Base-by-base conservation (phyloP, 2,888 invertebrate species). In the Hypomecis atomaria region DNA sequence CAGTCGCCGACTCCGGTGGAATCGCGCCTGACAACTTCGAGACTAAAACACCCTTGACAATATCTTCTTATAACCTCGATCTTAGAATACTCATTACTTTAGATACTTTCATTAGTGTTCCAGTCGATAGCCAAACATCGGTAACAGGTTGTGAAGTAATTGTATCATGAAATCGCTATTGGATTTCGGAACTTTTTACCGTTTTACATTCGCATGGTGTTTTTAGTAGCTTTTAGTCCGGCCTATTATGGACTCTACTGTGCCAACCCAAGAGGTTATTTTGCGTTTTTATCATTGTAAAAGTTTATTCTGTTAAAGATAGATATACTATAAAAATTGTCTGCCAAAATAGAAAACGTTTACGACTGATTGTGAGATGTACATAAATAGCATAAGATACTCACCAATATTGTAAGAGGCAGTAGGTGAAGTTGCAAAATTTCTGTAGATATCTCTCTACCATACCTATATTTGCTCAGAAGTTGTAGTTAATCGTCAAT, bases 401-500 rank as follows among this genome's bases (percentile, higher is more conserved):
- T 90, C 88, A 88, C 86, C 87, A 82, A 83, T 87, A 85, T 80
- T 84, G 73, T 87, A 88, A 88, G 85, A 80, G 78, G 81, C 78
- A 80, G 83, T 81, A 81, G 84, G 79, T 78, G 85, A 84, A 76
- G 82, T 78, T 83, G 84, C 81, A 78, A 56, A 45, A 83, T 85
- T 85, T 86, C 83, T 90, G 88, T 92, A 91, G 91, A 90, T 90
- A 80, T 76, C 71, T 76, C 71, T 78, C 82, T 85, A 90, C 59
- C 90, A 92, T 92, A 89, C 90, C 92, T 92, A 92, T 87, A 91
- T 89, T 92, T 92, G 92, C 92, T 92, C 92, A 92, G 90, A 87
- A 83, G 79, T 81, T 79, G 84, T 89, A 88, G 90, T 85, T 73
- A 78, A 81, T 74, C 74, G 80, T 78, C 23, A 23, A 23, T 23